These are phyloP conservation scores for Momotus momota DNA, from an alignment of 2,797 vertebrate species.

Conservation along the genomic window DNA sequence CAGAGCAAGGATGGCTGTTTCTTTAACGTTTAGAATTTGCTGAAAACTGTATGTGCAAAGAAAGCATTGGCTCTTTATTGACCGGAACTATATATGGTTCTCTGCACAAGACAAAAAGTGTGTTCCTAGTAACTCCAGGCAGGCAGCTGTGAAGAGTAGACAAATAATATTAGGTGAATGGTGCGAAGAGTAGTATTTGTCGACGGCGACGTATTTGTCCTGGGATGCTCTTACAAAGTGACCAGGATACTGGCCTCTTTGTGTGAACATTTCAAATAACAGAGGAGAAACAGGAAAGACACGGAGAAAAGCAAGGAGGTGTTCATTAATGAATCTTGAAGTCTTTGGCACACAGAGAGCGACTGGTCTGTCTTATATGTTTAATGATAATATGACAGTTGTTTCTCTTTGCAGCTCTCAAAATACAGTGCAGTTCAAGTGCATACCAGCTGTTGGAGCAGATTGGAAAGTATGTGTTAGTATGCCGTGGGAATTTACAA, in stretches of 20 bases:
- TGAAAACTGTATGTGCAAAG: background rate
- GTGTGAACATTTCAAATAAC: background rate
- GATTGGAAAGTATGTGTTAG: slow-evolving; percentile 83
- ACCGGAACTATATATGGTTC: background rate
- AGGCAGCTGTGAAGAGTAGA: background rate
- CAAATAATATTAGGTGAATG: slow-evolving; percentile 2
- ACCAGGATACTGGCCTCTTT: background rate
- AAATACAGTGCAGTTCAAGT: slow-evolving; percentile 89
- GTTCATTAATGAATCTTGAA: background rate
- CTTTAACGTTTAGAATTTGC: background rate
- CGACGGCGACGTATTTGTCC: background rate
- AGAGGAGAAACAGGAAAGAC: background rate
- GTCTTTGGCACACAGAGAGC: background rate
- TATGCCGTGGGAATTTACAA: slow-evolving; percentile 85
- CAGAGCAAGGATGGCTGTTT: background rate
- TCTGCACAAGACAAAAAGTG: background rate
- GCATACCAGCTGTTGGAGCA: slow-evolving; percentile 86
- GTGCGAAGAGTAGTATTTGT: background rate
- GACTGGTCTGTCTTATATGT: background rate
- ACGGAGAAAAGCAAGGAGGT: background rate
- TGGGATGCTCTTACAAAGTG: background rate
- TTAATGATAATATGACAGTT: background rate
- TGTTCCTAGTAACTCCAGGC: background rate
- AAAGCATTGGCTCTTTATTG: background rate
- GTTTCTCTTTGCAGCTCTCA: slow-evolving; percentile 79